Percentiles rank a stretch among this genome's conserved stretches.
These are phyloP conservation scores for Albula glossodonta DNA, from an alignment of 2,113 vertebrate species.

Conservation along the genomic window DNA sequence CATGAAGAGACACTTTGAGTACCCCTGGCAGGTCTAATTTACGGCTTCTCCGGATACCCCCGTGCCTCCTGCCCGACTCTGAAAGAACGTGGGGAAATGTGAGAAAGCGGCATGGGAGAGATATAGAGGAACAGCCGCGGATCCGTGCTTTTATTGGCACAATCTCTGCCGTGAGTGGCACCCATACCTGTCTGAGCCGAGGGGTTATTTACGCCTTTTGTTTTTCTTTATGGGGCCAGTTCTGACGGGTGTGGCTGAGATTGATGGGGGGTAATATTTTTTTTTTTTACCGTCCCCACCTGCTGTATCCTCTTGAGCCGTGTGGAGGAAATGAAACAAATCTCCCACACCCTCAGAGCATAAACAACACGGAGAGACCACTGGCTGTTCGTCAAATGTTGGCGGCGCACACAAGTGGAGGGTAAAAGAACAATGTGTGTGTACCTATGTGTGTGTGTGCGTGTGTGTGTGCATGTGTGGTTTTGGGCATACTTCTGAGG, in stretches of 20 bases:
- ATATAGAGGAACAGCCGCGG: not conserved
- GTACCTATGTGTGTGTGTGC: not conserved
- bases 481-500: too few species aligned
- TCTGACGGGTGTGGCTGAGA: conserved; percentile 60
- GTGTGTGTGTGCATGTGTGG: not conserved
- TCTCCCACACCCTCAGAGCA: not conserved
- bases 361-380: not conserved
- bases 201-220: conserved; percentile 26
- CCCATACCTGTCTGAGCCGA: not conserved
- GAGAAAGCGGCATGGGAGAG: not conserved
- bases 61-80: not conserved
- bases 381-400: not conserved
- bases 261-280: conserved; percentile 51
- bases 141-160: not conserved
- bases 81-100: not conserved
- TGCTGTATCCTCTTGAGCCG: not conserved
- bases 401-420: not conserved
- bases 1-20: not conserved
- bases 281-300: conserved; percentile 15
- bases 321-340: not conserved
- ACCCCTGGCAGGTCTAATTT: not conserved
- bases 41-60: not conserved
- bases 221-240: conserved; percentile 59
- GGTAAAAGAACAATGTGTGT: not conserved
- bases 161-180: not conserved